These are phyloP conservation scores for Disparrhopalites patrizii DNA, from an alignment of 2,888 invertebrate species.

Conservation along the genomic window DNA sequence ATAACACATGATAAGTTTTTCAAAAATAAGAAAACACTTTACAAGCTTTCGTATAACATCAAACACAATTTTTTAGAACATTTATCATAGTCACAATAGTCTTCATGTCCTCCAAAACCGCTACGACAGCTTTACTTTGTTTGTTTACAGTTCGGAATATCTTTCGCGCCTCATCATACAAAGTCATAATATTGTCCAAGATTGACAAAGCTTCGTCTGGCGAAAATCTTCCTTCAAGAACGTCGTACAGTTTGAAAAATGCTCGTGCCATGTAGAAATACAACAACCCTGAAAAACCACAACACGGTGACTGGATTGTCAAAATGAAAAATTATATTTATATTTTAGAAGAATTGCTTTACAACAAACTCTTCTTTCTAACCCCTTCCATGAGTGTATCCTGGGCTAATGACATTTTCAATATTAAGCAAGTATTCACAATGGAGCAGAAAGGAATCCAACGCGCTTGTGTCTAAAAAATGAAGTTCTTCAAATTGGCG, in stretches of 20 bases:
- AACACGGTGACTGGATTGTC: background rate
- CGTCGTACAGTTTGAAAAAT: constrained; percentile 1
- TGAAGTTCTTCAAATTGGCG: background rate
- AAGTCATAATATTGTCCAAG: constrained; percentile 18
- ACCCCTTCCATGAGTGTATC: constrained; percentile 11
- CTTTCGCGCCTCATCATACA: background rate
- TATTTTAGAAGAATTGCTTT: background rate
- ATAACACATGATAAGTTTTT: too few relatives aligned
- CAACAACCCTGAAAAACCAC: background rate
- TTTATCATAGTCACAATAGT: background rate
- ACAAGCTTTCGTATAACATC: too few relatives aligned
- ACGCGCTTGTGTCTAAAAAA: background rate
- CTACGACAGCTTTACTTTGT: background rate
- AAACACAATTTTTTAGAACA: background rate
- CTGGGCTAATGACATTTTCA: background rate
- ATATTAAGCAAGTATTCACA: constrained; percentile 16
- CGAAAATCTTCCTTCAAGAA: background rate
- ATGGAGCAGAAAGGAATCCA: background rate
- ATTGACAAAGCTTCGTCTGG: background rate
- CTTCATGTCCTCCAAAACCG: background rate
- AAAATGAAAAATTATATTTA: background rate
- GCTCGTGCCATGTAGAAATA: constrained; percentile 13
- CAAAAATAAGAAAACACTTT: too few relatives aligned
- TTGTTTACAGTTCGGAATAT: background rate
- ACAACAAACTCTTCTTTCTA: background rate